Evolutionary conservation across 2,797 vertebrate species (phyloP).

Genomic region (Pantherophis alleghaniensis): DNA sequence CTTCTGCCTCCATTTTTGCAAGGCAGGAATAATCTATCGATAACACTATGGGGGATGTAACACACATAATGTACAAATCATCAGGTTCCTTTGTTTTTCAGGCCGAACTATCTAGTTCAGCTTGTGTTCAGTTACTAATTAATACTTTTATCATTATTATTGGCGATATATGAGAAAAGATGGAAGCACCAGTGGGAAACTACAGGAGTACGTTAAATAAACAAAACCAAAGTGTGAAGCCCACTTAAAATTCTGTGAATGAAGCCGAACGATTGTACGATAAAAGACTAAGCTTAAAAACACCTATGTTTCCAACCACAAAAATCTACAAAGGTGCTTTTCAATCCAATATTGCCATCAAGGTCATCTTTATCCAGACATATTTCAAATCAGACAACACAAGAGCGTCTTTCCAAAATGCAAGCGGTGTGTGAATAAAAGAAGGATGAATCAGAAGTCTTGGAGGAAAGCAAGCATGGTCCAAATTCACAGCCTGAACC

Average conservation of each 20-base stretch:
- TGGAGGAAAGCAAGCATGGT: slow-evolving; percentile 54
- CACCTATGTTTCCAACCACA: neutral
- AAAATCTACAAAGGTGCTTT: neutral
- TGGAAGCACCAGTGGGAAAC: neutral
- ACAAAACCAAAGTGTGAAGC: neutral
- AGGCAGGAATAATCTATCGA: neutral
- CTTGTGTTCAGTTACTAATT: neutral
- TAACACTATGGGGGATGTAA: neutral
- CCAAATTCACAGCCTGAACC: slow-evolving; percentile 67
- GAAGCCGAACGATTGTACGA: neutral
- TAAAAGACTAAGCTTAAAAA: neutral
- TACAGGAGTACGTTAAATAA: neutral
- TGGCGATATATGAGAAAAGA: neutral
- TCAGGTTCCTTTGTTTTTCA: neutral
- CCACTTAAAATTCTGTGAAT: neutral
- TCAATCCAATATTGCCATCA: neutral
- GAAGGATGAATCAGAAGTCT: neutral
- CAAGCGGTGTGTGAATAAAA: neutral
- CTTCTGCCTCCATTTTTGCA: neutral
- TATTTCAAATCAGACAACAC: neutral
- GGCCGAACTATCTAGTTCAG: neutral
- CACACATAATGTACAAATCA: neutral
- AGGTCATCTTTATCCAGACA: neutral
- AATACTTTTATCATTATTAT: neutral
- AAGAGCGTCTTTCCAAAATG: neutral